Base-by-base conservation (phyloP, 2,797 vertebrate species). In the Scolopax bukidnonensis region DNA sequence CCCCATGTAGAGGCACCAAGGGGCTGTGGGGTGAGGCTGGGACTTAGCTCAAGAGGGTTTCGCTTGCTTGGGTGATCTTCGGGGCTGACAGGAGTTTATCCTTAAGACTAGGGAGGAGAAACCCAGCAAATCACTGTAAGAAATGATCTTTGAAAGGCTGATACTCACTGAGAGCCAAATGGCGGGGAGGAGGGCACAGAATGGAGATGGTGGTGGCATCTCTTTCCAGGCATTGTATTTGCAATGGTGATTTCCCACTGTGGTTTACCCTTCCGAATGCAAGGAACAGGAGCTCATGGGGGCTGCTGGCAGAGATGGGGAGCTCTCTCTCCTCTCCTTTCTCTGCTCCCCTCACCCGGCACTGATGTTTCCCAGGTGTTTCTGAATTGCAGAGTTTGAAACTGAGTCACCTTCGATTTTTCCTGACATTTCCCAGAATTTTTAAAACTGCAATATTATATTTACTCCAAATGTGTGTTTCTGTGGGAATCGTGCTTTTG, bases 301-400 rank as follows among this genome's bases (percentile, higher is more conserved):
- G 13, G 32, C 38, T 83, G 45, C 33, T 77, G 30, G 24, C 33
- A 67, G 79, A 68, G 57, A 50, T 71, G 23, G 53, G 30, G 33
- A 88, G 6, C 27, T 78, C 76, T 70, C 56, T 17, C 16, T 69
- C 47, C 33, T 73, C 40, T 68, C 64, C 21, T 53, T 78, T 45
- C 51, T 18, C 48, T 74, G 57, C 61, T 91, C 45, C 11, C 24
- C 5, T 11, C 38, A 89, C 11, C 38, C 13, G 0, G 59, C 36
- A 85, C 59, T 92, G 92, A 95, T 87, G 45, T 86, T 95, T 93
- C 69, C 61, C 89, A 95, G 90, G 95, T 95, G 94, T 91, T 96
- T 69, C 89, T 95, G 76, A 68, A 68, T 84, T 82, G 32, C 30
- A 76, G 50, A 38, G 63, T 41, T 92, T 77, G 84, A 93, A 95